Base-by-base conservation (phyloP, 2,113 vertebrate genomes). In the Proteles cristata region DNA sequence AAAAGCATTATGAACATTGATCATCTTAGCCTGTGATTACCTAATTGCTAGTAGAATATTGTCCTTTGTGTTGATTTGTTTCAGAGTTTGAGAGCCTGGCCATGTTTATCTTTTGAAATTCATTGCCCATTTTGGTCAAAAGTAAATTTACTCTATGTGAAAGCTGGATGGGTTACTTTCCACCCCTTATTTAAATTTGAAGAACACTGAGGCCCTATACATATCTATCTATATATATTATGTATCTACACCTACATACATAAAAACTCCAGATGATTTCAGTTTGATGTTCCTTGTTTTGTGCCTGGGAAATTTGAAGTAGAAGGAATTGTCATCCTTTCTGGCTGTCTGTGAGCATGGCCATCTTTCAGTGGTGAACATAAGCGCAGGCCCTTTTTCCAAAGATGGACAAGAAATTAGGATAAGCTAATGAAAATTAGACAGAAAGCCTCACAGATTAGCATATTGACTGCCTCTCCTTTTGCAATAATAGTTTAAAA, bases 401-500 rank as follows among this genome's bases (percentile, higher is more conserved):
- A 69, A 81, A 90, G 76, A 15, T 45, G 65, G 19, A 80, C 82
- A 93, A 88, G 80, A 96, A 96, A 93, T 95, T 84, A 90, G 88
- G 33, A 17, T 65, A 15, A 68, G 23, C 90, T 96, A 74, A 93
- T 88, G 81, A 94, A 88, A 96, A 89, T 94, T 94, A 95, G 93
- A 58, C 45, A 84, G 39, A 88, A n/a, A 53, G 50, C 61, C 69
- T 66, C 6, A 35, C 83, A 87, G 95, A 96, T 92, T 90, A 96
- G 74, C 96, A 79, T 85, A 45, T 50, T 90, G 55, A 63, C 45
- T 76, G 71, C 23, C 88, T 73, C 43, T 81, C 53, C 69, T 94
- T 94, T 97, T 69, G 53, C 55, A 91, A 9, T 92, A 92, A 90
- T 93, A 93, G 80, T 94, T 95, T 81, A 85, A 92, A 87, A 90